Percentiles rank a stretch among this genome's conserved stretches.
Evolutionary conservation across 53 echinoderm and acorn worm genomes (phyloP).

Genomic region (Patiria pectinifera): DNA sequence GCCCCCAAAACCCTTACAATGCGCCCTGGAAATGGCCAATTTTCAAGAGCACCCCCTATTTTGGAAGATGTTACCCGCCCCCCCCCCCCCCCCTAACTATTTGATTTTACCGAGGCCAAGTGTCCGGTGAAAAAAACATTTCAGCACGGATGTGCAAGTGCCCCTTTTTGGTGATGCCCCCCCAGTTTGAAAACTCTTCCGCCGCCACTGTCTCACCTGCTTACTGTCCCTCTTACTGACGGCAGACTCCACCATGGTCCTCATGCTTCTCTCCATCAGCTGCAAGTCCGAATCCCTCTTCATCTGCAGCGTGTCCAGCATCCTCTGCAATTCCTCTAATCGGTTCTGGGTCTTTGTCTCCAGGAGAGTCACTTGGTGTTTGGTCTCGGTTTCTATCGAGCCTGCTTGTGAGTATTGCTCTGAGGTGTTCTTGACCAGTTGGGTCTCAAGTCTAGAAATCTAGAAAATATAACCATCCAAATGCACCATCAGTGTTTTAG

Average conservation of each 20-base stretch:
- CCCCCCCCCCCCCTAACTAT: too few species aligned
- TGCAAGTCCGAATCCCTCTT: slow-evolving; percentile 32
- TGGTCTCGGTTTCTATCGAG: slow-evolving; percentile 47
- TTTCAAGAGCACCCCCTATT: too few species aligned
- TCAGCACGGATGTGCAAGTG: too few species aligned
- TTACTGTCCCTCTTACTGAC: slow-evolving; percentile 40
- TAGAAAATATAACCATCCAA: background rate
- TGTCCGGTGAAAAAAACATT: too few species aligned
- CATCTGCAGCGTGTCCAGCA: slow-evolving; percentile 29
- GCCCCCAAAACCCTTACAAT: too few species aligned
- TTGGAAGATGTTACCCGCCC: too few species aligned
- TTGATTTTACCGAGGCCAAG: too few species aligned
- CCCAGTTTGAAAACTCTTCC: too few species aligned
- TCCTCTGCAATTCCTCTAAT: slow-evolving; percentile 51
- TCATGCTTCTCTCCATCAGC: slow-evolving; percentile 39
- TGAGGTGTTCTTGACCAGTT: slow-evolving; percentile 19
- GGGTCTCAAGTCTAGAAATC: slow-evolving; percentile 63
- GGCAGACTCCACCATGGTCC: slow-evolving; percentile 22
- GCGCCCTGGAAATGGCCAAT: too few species aligned
- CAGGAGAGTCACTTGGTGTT: slow-evolving; percentile 31
- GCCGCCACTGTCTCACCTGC: slow-evolving; percentile 32
- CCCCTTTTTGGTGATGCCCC: too few species aligned
- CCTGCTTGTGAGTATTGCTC: slow-evolving; percentile 46
- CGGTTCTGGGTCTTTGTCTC: slow-evolving; percentile 36
- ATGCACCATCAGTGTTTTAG: background rate